Evolutionary conservation across 2,113 vertebrate genomes (phyloP), one percentile per base, ranked within the genome.

Genomic region (Pangasianodon hypophthalmus): DNA sequence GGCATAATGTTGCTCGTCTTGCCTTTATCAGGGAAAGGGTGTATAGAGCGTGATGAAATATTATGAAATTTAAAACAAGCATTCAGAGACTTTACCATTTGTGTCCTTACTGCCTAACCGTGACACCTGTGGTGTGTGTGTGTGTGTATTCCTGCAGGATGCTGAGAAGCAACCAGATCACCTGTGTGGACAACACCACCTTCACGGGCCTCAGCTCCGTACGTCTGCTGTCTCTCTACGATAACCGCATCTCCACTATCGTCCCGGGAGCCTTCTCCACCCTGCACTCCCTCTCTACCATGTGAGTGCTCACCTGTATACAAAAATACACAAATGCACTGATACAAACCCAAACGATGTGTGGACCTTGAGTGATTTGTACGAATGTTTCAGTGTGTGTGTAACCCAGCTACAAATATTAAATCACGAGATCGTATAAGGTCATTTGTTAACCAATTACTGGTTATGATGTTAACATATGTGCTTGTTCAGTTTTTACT

Each of bases 141-240:
- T 69, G 60, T 52, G 79, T 71, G 64, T 87, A 21, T 88, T 69
- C 58, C 54, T 81, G 2, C 90, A 99, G 98, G 93, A 99, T 99
- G 98, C 95, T 99, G 88, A 95, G 98, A 86, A 99, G 97, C 94
- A 99, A 99, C 95, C 95, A 96, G 92, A 96, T 99, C 95, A 98
- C 96, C 95, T 99, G 98, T 90, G 96, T 99, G 86, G 97, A 97
- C 95, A 99, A 99, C 26, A 96, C 97, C 50, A 99, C 98, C 1
- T 99, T 99, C 54, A 97, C 97, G 0, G 98, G 98, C 75, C 95
- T 99, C 93, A 98, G 98, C 92, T 98, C 98, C 0, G 98, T 99
- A 87, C 96, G 98, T 41, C 96, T 99, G 91, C 97, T 99, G 14
- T 99, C 98, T 0, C 96, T 99, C 19, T 99, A 99, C 2, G 98